These are phyloP conservation scores for Perdita meconis DNA, from an alignment of 2,888 invertebrate genomes.

Conservation along the genomic window DNA sequence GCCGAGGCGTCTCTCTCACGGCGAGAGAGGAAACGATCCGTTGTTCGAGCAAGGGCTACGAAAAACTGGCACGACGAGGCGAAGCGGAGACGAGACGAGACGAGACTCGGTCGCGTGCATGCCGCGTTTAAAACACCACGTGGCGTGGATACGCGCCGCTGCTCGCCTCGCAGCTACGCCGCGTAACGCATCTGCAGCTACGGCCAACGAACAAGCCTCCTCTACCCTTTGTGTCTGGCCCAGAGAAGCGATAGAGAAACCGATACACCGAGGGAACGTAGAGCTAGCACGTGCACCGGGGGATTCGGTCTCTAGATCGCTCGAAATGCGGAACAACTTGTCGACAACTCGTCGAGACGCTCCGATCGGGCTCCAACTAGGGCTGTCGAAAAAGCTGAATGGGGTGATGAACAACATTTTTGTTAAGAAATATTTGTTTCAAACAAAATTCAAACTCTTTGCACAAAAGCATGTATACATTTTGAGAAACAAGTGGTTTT, in stretches of 20 bases:
- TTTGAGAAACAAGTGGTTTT: too few species aligned
- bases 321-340: background rate
- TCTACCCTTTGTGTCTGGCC: slow-evolving; percentile 25
- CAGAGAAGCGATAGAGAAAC: slow-evolving; percentile 17
- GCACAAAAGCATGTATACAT: too few species aligned
- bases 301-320: background rate
- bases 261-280: background rate
- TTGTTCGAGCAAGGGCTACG: slow-evolving; percentile 49
- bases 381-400: too few species aligned
- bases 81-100: slow-evolving; percentile 29
- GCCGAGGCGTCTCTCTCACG: slow-evolving; percentile 37
- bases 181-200: slow-evolving; percentile 58
- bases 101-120: slow-evolving; percentile 12
- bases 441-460: too few species aligned
- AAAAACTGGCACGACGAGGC: slow-evolving; percentile 60
- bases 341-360: too few species aligned
- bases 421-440: too few species aligned
- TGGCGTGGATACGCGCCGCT: slow-evolving; percentile 52
- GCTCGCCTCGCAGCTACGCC: slow-evolving; percentile 36
- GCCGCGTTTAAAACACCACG: slow-evolving; percentile 62
- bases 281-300: background rate
- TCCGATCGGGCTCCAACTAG: too few species aligned
- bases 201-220: slow-evolving; percentile 13
- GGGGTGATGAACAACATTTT: too few species aligned
- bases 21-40: slow-evolving; percentile 60